Percentiles rank a stretch among this genome's conserved stretches.
These are phyloP conservation scores for Lepidothrix coronata DNA, from an alignment of 2,113 vertebrate genomes.

Conservation along the genomic window DNA sequence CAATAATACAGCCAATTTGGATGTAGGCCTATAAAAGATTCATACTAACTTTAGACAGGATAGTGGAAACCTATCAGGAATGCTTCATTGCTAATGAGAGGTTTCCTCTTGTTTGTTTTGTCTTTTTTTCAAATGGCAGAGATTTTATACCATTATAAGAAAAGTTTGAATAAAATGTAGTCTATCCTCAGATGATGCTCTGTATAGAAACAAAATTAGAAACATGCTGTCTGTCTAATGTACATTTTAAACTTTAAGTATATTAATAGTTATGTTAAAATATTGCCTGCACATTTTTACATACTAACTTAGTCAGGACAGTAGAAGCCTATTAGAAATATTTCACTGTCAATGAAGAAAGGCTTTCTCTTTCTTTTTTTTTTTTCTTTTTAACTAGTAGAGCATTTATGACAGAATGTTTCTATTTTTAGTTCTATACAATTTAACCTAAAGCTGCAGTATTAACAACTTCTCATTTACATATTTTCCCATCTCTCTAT, in stretches of 20 bases:
- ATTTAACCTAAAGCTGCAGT: neutral
- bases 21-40: neutral
- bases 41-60: neutral
- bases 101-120: neutral
- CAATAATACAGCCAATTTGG: neutral
- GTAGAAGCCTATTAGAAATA: neutral
- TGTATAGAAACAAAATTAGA: neutral
- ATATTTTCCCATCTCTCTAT: neutral
- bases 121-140: neutral
- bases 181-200: neutral
- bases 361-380: neutral
- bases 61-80: neutral
- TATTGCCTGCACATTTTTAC: neutral
- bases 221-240: neutral
- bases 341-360: neutral
- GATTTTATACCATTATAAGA: neutral
- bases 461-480: neutral
- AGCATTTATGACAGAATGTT: neutral
- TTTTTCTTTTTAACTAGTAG: neutral
- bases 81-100: neutral
- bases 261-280: neutral
- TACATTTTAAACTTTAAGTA: neutral
- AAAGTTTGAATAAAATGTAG: neutral
- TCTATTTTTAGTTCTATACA: neutral
- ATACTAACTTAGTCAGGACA: neutral